phyloP scores from a whole-genome alignment of 2,113 vertebrate genomes.

The Odontesthes bonariensis region DNA sequence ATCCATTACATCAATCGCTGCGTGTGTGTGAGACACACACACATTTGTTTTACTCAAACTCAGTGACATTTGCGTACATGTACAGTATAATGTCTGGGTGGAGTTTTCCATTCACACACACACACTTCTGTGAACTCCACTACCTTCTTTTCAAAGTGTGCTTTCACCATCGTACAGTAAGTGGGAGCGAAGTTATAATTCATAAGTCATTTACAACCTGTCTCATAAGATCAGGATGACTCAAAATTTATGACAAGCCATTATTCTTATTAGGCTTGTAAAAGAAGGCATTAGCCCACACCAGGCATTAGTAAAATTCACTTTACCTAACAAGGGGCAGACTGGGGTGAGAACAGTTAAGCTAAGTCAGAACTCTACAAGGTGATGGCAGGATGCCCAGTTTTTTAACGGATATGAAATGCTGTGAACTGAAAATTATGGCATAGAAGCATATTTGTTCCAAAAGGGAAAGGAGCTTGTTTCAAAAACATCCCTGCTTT shows the following conservation, averaged over 20 bases:
- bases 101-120: neutral
- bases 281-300: slow-evolving; percentile 76
- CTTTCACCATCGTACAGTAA: slow-evolving; percentile 31
- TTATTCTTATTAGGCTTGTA: slow-evolving; percentile 81
- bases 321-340: slow-evolving; percentile 75
- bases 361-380: slow-evolving; percentile 75
- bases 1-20: slow-evolving; percentile 2
- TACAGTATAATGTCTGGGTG: neutral
- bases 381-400: slow-evolving; percentile 76
- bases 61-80: slow-evolving; percentile 15
- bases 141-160: slow-evolving; percentile 26
- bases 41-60: neutral
- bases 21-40: neutral
- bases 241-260: slow-evolving; percentile 74
- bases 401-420: slow-evolving; percentile 55
- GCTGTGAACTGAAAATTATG: slow-evolving; percentile 40
- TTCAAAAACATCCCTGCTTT: neutral
- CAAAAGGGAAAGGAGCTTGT: slow-evolving; percentile 19
- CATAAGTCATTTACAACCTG: slow-evolving; percentile 78
- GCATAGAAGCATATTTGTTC: slow-evolving; percentile 13
- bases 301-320: slow-evolving; percentile 79
- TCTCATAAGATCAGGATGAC: slow-evolving; percentile 78
- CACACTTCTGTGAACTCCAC: slow-evolving; percentile 2
- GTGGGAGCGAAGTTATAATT: slow-evolving; percentile 70
- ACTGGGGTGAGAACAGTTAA: slow-evolving; percentile 64